These are phyloP conservation scores for Perdita meconis DNA, from an alignment of 2,888 invertebrate species.

Conservation along the genomic window DNA sequence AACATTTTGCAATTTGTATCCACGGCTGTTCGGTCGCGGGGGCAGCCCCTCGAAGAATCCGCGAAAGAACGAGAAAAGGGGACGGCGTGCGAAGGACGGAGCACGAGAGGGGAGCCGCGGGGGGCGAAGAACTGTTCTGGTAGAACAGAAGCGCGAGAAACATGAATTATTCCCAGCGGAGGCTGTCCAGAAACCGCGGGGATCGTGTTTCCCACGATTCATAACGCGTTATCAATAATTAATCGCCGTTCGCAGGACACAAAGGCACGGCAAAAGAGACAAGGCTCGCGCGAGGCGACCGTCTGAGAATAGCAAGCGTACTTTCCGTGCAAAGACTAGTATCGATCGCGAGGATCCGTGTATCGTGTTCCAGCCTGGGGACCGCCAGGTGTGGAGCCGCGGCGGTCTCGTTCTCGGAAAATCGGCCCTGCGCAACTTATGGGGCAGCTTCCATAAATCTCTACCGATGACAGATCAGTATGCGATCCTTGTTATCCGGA, in stretches of 20 bases:
- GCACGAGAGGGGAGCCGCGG: not conserved
- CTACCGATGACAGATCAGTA: slow-evolving; percentile 57
- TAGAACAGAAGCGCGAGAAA: slow-evolving; percentile 53
- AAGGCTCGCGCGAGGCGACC: slow-evolving; percentile 19
- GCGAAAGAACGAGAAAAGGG: slow-evolving; percentile 42
- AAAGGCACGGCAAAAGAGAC: slow-evolving; percentile 41
- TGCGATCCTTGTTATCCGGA: slow-evolving; percentile 56
- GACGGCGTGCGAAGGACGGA: slow-evolving; percentile 35
- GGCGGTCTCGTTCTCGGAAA: slow-evolving; percentile 62
- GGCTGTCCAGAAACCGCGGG: slow-evolving; percentile 69
- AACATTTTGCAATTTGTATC: slow-evolving; percentile 63
- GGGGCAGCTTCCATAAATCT: slow-evolving; percentile 48
- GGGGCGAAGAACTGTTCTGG: not conserved
- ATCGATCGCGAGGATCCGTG: slow-evolving; percentile 10
- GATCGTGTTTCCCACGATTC: slow-evolving; percentile 74
- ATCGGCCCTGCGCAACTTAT: slow-evolving; percentile 39
- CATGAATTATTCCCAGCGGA: slow-evolving; percentile 75
- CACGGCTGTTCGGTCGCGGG: slow-evolving; percentile 40
- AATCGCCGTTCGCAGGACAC: slow-evolving; percentile 67
- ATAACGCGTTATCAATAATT: slow-evolving; percentile 79
- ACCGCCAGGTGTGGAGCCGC: slow-evolving; percentile 18
- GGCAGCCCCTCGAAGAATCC: slow-evolving; percentile 41
- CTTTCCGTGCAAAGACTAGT: slow-evolving; percentile 22
- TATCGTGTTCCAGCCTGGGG: slow-evolving; percentile 4
- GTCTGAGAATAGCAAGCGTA: slow-evolving; percentile 3